A percentile compares a stretch with the other conserved stretches of the same genome.
These are phyloP conservation scores for Xenopus tropicalis DNA, from an alignment of 2,113 vertebrate genomes.

Conservation along the genomic window UCB_Xtro_10.0 CM004450.2:62705001-62705500, in stretches of 20 bases:
- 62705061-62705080: conserved; percentile 74
- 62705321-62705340: not conserved
- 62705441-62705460: too few relatives aligned
- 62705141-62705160: conserved; percentile 58
- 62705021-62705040: conserved; percentile 72
- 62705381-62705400: too few relatives aligned
- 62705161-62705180: conserved; percentile 50
- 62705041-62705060: conserved; percentile 71
- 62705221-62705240: not conserved
- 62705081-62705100: conserved; percentile 60
- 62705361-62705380: not conserved
- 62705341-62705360: not conserved
- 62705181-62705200: not conserved
- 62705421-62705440: too few relatives aligned
- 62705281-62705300: not conserved
- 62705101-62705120: conserved; percentile 69
- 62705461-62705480: too few relatives aligned
- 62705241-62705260: not conserved
- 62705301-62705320: not conserved
- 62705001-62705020: conserved; percentile 64
- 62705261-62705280: conserved; percentile 17
- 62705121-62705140: conserved; percentile 59
- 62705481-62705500: too few relatives aligned
- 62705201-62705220: conserved; percentile 19
- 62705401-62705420: too few relatives aligned